Conservation (phyloP, 2,888 invertebrate genomes). For the Osmoderma eremita region DNA sequence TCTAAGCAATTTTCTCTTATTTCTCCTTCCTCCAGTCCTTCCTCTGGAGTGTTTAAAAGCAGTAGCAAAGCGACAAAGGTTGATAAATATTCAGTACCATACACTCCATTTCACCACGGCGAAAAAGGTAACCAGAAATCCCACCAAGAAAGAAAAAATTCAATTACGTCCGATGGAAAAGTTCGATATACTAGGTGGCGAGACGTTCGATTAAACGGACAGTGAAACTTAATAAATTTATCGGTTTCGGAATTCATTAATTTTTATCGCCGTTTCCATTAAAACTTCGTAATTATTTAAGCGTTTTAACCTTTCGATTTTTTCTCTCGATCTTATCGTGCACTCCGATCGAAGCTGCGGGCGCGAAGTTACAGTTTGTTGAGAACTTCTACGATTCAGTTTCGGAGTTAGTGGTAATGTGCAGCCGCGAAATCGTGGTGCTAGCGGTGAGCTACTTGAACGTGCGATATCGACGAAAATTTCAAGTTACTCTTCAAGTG, state of each 20-base stretch:
- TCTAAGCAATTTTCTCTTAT: no score
- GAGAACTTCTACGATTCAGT: constrained; percentile 18
- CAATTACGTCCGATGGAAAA: constrained; percentile 12
- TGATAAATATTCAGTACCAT: neutral
- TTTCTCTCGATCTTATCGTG: constrained; percentile 22
- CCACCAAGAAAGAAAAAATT: constrained; percentile 8
- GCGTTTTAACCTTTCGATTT: constrained; percentile 40
- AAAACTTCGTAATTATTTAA: constrained; percentile 45
- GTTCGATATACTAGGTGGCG: constrained; percentile 14
- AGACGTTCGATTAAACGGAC: constrained; percentile 23
- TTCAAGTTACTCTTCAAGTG: no score
- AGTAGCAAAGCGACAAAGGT: no score
- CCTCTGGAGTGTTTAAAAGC: no score
- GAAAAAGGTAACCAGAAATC: neutral
- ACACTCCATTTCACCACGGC: neutral
- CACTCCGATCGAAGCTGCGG: constrained; percentile 1
- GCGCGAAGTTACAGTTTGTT: constrained; percentile 4
- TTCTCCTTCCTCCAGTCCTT: no score
- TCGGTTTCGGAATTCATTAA: constrained; percentile 41
- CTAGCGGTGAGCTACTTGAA: neutral
- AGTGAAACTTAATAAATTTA: constrained; percentile 40
- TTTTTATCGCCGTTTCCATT: constrained; percentile 44
- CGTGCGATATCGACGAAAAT: neutral
- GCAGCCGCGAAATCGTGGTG: neutral
- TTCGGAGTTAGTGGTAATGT: neutral